Percentiles rank a stretch among this genome's conserved stretches.
Evolutionary conservation across 2,797 vertebrate species (phyloP).

Genomic region (Coregonus ussuriensis): DNA sequence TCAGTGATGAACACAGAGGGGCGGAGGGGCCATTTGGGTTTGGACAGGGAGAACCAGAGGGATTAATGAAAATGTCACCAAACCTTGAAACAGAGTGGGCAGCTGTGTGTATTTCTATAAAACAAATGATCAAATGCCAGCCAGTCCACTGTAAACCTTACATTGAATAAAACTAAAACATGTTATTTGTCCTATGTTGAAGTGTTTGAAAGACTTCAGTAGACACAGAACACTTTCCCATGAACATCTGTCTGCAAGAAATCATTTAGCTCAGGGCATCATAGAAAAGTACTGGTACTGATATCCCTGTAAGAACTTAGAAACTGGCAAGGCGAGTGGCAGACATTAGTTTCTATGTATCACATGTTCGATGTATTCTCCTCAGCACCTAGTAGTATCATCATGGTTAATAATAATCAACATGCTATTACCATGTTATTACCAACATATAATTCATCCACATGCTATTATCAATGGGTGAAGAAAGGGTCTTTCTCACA

Average conservation of each 20-base stretch:
- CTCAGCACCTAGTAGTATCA: not conserved
- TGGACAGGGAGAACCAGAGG: constrained; percentile 47
- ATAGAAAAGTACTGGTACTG: not conserved
- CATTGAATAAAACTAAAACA: not conserved
- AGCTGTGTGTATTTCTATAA: constrained; percentile 57
- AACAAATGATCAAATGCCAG: constrained; percentile 33
- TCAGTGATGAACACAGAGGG: constrained; percentile 56
- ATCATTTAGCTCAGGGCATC: constrained; percentile 21
- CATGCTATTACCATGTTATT: not conserved
- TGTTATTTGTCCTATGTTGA: not conserved
- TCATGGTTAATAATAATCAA: constrained; percentile 29
- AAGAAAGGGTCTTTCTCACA: constrained; percentile 57
- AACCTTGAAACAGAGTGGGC: constrained; percentile 63
- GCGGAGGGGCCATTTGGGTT: constrained; percentile 42
- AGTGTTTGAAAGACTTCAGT: not conserved
- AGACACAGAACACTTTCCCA: not conserved
- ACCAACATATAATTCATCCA: constrained; percentile 18
- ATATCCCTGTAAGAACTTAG: not conserved
- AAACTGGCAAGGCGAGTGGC: not conserved
- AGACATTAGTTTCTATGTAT: constrained; percentile 6
- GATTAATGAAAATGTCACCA: constrained; percentile 70
- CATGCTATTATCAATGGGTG: constrained; percentile 37
- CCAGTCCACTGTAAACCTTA: not conserved
- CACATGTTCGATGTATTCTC: not conserved
- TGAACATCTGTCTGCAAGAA: not conserved